phyloP scores from a whole-genome alignment of 1,140 invertebrate genomes.

The Drosophila kikkawai region DNA sequence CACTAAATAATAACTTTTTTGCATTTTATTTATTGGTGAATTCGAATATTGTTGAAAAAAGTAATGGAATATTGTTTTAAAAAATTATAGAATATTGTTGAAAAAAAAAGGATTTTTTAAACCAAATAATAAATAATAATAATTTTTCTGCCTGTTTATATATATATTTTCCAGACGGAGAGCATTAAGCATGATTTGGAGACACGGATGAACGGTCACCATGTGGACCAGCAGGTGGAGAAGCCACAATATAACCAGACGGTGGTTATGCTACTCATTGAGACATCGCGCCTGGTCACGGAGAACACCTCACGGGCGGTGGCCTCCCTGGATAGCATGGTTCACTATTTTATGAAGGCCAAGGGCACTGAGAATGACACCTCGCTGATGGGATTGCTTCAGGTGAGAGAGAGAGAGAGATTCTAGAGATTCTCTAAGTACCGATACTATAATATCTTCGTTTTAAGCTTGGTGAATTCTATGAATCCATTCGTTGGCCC shows the following conservation, averaged over 20 bases:
- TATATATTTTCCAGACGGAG: conserved; percentile 69
- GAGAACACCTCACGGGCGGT: conserved; percentile 90
- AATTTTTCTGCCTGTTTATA: neutral
- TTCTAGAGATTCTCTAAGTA: too few species aligned
- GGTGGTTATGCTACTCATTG: conserved; percentile 88
- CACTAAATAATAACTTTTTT: too few species aligned
- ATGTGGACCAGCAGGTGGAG: conserved; percentile 90
- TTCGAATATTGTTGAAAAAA: too few species aligned
- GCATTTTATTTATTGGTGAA: too few species aligned
- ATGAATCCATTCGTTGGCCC: conserved; percentile 90
- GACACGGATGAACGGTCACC: conserved; percentile 85
- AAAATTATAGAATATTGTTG: too few species aligned
- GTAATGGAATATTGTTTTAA: too few species aligned
- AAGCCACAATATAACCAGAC: conserved; percentile 91
- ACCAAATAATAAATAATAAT: too few species aligned
- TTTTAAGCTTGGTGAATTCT: conserved; percentile 85
- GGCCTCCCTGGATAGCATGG: conserved; percentile 85
- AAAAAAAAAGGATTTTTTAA: too few species aligned
- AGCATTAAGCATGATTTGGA: conserved; percentile 82
- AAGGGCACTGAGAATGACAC: conserved; percentile 88
- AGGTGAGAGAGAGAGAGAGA: conserved; percentile 80
- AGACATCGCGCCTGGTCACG: conserved; percentile 88
- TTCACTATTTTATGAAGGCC: conserved; percentile 90
- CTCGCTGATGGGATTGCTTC: conserved; percentile 88
- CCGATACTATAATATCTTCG: neutral